Base-by-base conservation (phyloP, 1,140 invertebrate species). In the Drosophila cardini region DNA sequence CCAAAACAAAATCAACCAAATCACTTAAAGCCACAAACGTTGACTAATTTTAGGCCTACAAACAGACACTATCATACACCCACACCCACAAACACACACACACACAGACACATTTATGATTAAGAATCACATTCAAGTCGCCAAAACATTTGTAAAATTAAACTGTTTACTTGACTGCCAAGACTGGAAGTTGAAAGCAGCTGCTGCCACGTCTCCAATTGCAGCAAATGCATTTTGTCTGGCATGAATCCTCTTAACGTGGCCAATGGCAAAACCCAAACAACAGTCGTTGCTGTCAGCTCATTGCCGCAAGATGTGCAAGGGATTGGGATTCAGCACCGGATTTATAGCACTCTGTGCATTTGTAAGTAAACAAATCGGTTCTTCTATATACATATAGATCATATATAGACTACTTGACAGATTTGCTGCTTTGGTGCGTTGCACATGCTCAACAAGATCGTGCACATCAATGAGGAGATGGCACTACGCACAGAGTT, bases 141-240 rank as follows among this genome's bases (percentile, higher is more conserved):
- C 78, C 62, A 85, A 84, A 76, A 69, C 72, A 84, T 73, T 64
- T 86, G 83, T 86, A 82, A 86, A 86, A 82, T 83, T 79, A 87
- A 87, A 81, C 72, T 81, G 72, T 80, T 81, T 81, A 78, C 75
- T 43, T 64, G 42, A 68, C 43, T 62, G 45, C 57, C 34, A 30
- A n/a, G n/a, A 32, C 46, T 60, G 53, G 45, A 36, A 53, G 15
- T 36, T 62, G 71, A 56, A 52, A 32, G 48, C 65, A 86, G 58
- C 67, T 81, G 70, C 46, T 58, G 26, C n/a, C 9, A 2, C 63
- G 52, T 52, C 46, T 78, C 46, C 75, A 38, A 67, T 74, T 77
- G 74, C 75, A 78, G 36, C 21, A 43, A 38, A 50, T 2, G 34
- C 15, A 26, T 26, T 26, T 26, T 32, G 30, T 46, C 21, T 16